Evolutionary conservation across 2,113 vertebrate genomes (phyloP).

Genomic region (Probosciger aterrimus): DNA sequence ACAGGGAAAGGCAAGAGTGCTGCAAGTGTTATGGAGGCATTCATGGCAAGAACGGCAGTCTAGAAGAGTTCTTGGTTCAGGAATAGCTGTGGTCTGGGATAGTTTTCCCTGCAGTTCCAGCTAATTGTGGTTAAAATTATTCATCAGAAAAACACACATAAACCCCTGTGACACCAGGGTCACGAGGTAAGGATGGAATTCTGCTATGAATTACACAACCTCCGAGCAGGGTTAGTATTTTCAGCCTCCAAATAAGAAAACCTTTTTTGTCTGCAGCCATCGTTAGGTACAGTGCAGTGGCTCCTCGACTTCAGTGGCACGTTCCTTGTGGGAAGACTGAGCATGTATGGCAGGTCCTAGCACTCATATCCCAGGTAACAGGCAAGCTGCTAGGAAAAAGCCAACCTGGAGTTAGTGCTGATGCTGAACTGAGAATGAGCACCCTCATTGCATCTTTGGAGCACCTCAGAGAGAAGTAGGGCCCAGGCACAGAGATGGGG

Average conservation of each 20-base stretch:
- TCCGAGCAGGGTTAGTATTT: background rate
- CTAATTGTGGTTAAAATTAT: background rate
- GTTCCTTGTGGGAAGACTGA: rapidly evolving
- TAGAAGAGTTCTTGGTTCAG: background rate
- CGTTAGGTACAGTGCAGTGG: rapidly evolving
- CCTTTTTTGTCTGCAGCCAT: background rate
- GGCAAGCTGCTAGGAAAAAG: background rate
- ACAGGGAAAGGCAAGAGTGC: background rate
- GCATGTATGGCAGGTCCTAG: background rate
- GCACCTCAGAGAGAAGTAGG: background rate
- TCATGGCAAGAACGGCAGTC: background rate
- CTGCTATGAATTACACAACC: background rate
- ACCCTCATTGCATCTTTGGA: background rate
- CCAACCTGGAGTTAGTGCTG: background rate
- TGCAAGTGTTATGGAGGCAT: background rate
- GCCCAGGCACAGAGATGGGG: background rate
- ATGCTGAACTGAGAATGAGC: background rate
- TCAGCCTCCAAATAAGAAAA: background rate
- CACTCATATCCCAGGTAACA: background rate
- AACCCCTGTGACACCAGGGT: background rate
- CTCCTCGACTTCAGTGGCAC: background rate
- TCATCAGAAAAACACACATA: background rate
- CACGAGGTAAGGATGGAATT: background rate
- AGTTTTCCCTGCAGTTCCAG: background rate
- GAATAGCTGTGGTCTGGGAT: background rate